phyloP scores from a whole-genome alignment of 1,140 invertebrate species.

The Pachyrhynchus sulphureomaculatus region DNA sequence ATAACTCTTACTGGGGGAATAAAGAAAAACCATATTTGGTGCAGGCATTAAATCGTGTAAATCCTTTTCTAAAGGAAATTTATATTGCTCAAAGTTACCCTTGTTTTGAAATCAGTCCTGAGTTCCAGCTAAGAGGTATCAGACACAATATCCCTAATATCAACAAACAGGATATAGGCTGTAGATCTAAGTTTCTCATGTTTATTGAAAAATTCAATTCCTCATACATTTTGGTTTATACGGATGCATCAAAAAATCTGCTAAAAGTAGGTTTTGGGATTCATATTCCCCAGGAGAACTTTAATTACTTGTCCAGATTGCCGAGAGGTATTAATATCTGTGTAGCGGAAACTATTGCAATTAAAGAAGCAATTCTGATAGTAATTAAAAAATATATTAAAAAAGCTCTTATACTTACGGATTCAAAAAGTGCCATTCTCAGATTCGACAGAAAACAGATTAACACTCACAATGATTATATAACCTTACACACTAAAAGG shows the following conservation, averaged over 20 bases:
- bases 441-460: too few relatives aligned
- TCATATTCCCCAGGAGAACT: not conserved
- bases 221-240: conserved; percentile 1
- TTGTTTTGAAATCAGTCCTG: conserved; percentile 1
- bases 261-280: not conserved
- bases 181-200: not conserved
- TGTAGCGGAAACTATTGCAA: conserved; percentile 16
- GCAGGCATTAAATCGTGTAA: not conserved
- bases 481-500: too few relatives aligned
- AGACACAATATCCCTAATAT: not conserved
- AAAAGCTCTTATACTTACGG: too few relatives aligned
- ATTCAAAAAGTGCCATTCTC: too few relatives aligned
- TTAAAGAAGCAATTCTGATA: conserved; percentile 8
- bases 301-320: too few relatives aligned
- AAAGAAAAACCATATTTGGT: not conserved
- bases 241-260: conserved; percentile 18
- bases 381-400: too few relatives aligned
- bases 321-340: too few relatives aligned
- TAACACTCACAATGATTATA: too few relatives aligned
- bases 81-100: not conserved
- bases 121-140: not conserved
- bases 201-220: not conserved
- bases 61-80: not conserved
- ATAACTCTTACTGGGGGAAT: too few relatives aligned
- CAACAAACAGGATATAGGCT: not conserved